Conservation (phyloP, 92 coral and sea anemone genomes). For the Paramuricea clavata region DNA sequence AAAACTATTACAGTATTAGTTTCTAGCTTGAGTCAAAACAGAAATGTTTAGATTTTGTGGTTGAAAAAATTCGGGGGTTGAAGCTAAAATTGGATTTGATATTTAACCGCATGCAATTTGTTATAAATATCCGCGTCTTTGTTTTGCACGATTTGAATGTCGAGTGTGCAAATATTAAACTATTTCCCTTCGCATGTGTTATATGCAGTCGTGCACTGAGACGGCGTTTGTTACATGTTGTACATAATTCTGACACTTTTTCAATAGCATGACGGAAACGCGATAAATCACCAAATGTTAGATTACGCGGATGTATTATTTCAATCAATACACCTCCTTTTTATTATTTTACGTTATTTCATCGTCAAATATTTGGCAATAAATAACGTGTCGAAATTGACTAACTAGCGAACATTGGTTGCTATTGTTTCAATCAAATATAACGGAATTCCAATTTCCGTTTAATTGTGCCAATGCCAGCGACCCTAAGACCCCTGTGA, state of each 20-base stretch:
- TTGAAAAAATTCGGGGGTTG: neutral
- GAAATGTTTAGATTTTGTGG: neutral
- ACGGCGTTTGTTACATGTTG: neutral
- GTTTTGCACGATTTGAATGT: neutral
- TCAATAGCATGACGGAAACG: neutral
- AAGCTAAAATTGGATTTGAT: neutral
- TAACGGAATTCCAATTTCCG: slow-evolving; percentile 37
- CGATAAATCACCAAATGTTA: neutral
- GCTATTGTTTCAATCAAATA: neutral
- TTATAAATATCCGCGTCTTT: neutral
- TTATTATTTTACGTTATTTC: neutral
- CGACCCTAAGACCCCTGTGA: slow-evolving; percentile 10
- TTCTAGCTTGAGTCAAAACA: too few relatives aligned
- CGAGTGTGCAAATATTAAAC: neutral
- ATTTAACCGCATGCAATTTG: neutral
- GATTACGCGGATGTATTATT: neutral
- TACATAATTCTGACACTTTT: neutral
- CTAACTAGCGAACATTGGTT: neutral
- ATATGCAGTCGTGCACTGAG: neutral
- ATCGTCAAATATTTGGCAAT: neutral
- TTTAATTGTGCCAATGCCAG: neutral
- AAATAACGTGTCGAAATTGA: slow-evolving; percentile 13
- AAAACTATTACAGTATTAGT: too few relatives aligned
- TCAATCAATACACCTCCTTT: neutral
- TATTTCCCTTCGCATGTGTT: neutral